Evolutionary conservation across 2,113 vertebrate genomes (phyloP).

Genomic region (human (Homo sapiens)): GRCh38 chr2:194697001-194697500

Average conservation of each 20-base stretch:
- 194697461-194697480: background rate
- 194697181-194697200: background rate
- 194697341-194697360: background rate
- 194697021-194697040: background rate
- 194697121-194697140: background rate
- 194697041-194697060: background rate
- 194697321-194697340: background rate
- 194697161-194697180: background rate
- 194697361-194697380: background rate
- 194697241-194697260: background rate
- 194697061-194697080: background rate
- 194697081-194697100: background rate
- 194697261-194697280: background rate
- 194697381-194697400: background rate
- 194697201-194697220: background rate
- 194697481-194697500: background rate
- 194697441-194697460: background rate
- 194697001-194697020: background rate
- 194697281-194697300: background rate
- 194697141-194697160: background rate
- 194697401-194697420: background rate
- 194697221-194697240: background rate
- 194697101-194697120: background rate
- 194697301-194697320: background rate
- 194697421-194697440: background rate